These are phyloP conservation scores for Pseudochaenichthys georgianus DNA, from an alignment of 2,797 vertebrate genomes.

Conservation along the genomic window DNA sequence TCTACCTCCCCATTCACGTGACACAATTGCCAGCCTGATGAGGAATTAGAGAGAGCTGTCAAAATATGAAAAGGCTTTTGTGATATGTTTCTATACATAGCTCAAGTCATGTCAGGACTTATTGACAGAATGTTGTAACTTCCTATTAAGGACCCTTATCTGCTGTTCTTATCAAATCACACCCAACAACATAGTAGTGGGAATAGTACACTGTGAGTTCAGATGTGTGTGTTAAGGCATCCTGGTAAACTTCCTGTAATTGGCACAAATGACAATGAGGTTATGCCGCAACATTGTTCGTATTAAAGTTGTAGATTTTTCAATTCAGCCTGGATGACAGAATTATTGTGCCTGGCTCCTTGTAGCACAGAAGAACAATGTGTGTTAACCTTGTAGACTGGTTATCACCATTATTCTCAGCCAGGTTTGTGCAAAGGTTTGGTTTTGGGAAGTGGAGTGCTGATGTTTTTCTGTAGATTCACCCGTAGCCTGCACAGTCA, in stretches of 20 bases:
- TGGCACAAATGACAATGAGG: conserved; percentile 68
- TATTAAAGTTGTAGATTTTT: conserved; percentile 25
- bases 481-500: not conserved
- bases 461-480: conserved; percentile 3
- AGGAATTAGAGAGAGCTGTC: conserved; percentile 5
- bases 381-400: conserved; percentile 19
- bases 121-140: conserved; percentile 23
- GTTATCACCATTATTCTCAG: conserved; percentile 31
- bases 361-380: conserved; percentile 49
- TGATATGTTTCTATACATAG: not conserved
- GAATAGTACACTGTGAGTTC: conserved; percentile 50
- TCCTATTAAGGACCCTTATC: conserved; percentile 51
- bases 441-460: conserved; percentile 7
- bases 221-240: conserved; percentile 58
- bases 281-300: conserved; percentile 56
- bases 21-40: conserved; percentile 10
- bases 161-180: conserved; percentile 45
- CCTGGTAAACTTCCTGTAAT: conserved; percentile 78
- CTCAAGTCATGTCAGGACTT: not conserved
- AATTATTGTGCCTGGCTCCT: conserved; percentile 36
- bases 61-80: conserved; percentile 11
- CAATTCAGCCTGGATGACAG: conserved; percentile 33
- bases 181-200: conserved; percentile 33
- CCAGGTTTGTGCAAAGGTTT: conserved; percentile 7
- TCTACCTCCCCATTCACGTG: conserved; percentile 40